Evolutionary conservation across 2,888 invertebrate species (phyloP).

Genomic region (Octodonta nipae): DNA sequence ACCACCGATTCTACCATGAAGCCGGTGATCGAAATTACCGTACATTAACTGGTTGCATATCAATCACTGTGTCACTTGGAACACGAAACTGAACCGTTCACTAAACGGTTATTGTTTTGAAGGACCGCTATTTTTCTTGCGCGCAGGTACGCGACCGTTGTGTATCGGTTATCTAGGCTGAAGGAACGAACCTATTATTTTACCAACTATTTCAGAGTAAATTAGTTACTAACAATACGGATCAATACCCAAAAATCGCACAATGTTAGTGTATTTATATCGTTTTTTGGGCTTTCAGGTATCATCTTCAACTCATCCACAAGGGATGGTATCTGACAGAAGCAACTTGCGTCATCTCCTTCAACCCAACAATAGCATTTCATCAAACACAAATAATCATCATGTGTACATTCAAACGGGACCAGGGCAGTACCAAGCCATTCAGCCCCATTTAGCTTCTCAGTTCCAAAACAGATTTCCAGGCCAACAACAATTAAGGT

Average conservation of each 20-base stretch:
- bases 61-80: no score
- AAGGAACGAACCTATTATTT: no score
- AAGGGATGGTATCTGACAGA: slow-evolving; percentile 35
- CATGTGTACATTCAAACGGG: slow-evolving; percentile 35
- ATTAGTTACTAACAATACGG: no score
- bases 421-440: slow-evolving; percentile 34
- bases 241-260: neutral
- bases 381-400: slow-evolving; percentile 13
- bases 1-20: no score
- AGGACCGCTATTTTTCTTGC: no score
- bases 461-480: slow-evolving; percentile 29
- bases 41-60: no score
- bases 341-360: slow-evolving; percentile 33
- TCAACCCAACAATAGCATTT: slow-evolving; percentile 25
- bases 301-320: slow-evolving; percentile 48
- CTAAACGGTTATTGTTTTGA: no score
- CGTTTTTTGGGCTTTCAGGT: slow-evolving; percentile 28
- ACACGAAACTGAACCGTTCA: no score
- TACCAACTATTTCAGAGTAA: no score
- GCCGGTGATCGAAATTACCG: no score
- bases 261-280: neutral
- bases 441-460: slow-evolving; percentile 33
- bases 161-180: no score
- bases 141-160: no score
- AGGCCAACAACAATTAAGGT: slow-evolving; percentile 16